phyloP scores from a whole-genome alignment of 2,797 vertebrate genomes.

The Halcyon chelicuti region DNA sequence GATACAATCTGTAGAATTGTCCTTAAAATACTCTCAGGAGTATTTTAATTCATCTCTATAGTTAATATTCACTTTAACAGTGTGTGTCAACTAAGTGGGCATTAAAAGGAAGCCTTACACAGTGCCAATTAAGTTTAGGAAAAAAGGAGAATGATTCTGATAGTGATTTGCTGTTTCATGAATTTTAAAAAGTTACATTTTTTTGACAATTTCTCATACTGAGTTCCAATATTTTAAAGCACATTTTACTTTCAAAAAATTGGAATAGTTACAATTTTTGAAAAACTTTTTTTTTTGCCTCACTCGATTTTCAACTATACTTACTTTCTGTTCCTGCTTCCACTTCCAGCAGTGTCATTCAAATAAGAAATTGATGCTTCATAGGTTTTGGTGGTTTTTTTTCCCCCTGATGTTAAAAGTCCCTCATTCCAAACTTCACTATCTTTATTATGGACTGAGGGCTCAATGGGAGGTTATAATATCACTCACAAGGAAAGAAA shows the following conservation, averaged over 20 bases:
- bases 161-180: neutral
- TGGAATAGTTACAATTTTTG: neutral
- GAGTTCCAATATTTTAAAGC: neutral
- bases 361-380: neutral
- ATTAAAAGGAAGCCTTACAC: neutral
- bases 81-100: neutral
- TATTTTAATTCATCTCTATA: neutral
- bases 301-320: neutral
- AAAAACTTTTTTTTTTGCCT: neutral
- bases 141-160: neutral
- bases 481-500: neutral
- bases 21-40: neutral
- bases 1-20: neutral
- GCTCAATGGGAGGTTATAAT: neutral
- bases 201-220: neutral
- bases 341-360: neutral
- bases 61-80: neutral
- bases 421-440: neutral
- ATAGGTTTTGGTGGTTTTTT: accelerated
- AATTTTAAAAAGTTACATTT: neutral
- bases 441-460: neutral
- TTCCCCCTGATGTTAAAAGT: neutral
- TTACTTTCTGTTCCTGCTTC: neutral
- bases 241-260: accelerated
- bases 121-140: neutral